These are phyloP conservation scores for Drosophila tani DNA, from an alignment of 1,140 invertebrate species.

Conservation along the genomic window DNA sequence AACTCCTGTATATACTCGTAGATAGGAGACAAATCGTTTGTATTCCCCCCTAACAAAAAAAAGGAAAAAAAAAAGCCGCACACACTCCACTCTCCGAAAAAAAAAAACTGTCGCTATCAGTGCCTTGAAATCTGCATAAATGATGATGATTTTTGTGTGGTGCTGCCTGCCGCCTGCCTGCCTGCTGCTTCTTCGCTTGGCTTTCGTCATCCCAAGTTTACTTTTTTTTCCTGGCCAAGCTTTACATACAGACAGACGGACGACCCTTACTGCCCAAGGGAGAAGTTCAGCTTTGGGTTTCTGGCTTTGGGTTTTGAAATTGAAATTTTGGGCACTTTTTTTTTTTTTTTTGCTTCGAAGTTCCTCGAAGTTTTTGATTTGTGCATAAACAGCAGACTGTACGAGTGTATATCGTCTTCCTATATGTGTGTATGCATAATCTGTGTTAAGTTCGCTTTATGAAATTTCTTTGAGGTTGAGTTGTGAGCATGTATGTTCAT, in stretches of 20 bases:
- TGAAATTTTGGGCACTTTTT: conserved; percentile 67
- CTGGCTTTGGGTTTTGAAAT: conserved; percentile 52
- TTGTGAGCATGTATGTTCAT: not conserved
- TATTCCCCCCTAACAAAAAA: not conserved
- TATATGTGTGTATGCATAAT: conserved; percentile 31
- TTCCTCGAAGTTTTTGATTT: conserved; percentile 45
- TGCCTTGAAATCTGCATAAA: conserved; percentile 77
- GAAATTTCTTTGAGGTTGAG: conserved; percentile 33
- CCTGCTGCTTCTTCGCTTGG: conserved; percentile 28
- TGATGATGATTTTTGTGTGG: conserved; percentile 69
- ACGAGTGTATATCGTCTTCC: conserved; percentile 6
- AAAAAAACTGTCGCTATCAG: conserved; percentile 68
- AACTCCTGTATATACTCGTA: conserved; percentile 20
- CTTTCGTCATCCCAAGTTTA: conserved; percentile 64
- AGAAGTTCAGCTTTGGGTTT: conserved; percentile 43
- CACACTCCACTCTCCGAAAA: conserved; percentile 28
- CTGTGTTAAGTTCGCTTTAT: conserved; percentile 48
- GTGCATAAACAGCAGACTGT: conserved; percentile 40
- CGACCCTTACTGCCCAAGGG: conserved; percentile 48
- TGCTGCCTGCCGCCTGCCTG: not conserved
- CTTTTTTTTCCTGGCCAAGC: conserved; percentile 33
- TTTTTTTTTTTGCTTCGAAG: conserved; percentile 26
- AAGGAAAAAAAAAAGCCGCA: conserved; percentile 8
- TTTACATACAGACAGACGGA: conserved; percentile 51
- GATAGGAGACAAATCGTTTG: conserved; percentile 40